A percentile compares a stretch with the other conserved stretches of the same genome.
These are phyloP conservation scores for Caloenas nicobarica DNA, from an alignment of 2,113 vertebrate genomes.

Conservation along the genomic window DNA sequence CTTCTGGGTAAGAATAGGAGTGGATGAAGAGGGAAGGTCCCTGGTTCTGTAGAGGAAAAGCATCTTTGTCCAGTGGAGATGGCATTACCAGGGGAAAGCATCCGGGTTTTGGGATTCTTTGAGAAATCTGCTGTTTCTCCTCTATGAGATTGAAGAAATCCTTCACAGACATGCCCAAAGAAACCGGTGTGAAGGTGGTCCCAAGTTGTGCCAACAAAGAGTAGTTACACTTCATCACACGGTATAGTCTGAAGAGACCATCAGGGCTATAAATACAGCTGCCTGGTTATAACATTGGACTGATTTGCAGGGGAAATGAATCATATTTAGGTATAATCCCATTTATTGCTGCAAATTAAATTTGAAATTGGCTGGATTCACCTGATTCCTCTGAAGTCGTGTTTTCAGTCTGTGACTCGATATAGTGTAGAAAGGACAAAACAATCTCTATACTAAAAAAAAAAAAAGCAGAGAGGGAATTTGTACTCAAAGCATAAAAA, in stretches of 20 bases:
- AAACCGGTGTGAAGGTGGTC: neutral
- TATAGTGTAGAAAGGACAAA: neutral
- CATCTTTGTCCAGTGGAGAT: neutral
- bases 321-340: neutral
- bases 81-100: neutral
- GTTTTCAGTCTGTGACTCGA: neutral
- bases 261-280: neutral
- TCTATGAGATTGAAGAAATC: neutral
- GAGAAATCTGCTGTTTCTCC: neutral
- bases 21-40: neutral
- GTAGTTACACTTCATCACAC: neutral
- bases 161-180: neutral
- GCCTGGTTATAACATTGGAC: neutral
- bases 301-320: neutral
- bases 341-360: slow-evolving; percentile 1
- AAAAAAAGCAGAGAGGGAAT: neutral
- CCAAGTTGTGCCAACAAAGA: neutral
- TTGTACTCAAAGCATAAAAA: neutral
- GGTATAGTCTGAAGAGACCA: neutral
- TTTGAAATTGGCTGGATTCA: neutral
- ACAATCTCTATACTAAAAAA: neutral
- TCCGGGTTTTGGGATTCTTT: neutral
- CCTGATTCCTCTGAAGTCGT: slow-evolving; percentile 3
- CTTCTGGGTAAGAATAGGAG: neutral
- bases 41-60: neutral